These are phyloP conservation scores for Neofelis nebulosa DNA, from an alignment of 2,113 vertebrate species.

Conservation along the genomic window DNA sequence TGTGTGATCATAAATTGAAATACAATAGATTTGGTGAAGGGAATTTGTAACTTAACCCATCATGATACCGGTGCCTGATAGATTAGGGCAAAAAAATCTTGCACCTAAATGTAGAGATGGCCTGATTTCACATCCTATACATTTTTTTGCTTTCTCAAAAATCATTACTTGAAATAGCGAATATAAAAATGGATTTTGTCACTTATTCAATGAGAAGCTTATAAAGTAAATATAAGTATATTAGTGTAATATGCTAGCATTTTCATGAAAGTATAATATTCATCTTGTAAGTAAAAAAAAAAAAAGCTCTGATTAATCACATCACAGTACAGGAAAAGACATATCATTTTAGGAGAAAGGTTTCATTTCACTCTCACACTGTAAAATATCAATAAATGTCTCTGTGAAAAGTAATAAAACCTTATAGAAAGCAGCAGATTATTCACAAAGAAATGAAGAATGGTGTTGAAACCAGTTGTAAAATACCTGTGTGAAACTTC, in stretches of 20 bases:
- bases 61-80: background rate
- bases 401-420: slow-evolving; percentile 16
- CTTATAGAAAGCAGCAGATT: background rate
- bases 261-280: background rate
- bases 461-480: background rate
- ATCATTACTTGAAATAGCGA: background rate
- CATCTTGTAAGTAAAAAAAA: background rate
- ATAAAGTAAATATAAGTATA: background rate
- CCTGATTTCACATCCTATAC: background rate
- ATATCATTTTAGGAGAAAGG: background rate
- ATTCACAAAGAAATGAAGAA: slow-evolving; percentile 18
- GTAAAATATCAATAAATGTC: slow-evolving; percentile 29
- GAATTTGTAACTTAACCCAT: background rate
- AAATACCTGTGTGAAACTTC: background rate
- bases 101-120: background rate
- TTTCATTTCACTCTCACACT: background rate
- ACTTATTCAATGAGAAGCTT: background rate
- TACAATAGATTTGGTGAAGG: background rate
- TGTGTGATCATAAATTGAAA: background rate
- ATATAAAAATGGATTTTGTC: background rate
- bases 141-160: background rate
- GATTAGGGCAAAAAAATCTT: background rate
- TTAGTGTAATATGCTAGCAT: background rate
- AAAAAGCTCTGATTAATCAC: background rate
- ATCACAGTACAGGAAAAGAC: background rate